These are phyloP conservation scores for Notodonta ziczac DNA, from an alignment of 2,888 invertebrate species.

Conservation along the genomic window DNA sequence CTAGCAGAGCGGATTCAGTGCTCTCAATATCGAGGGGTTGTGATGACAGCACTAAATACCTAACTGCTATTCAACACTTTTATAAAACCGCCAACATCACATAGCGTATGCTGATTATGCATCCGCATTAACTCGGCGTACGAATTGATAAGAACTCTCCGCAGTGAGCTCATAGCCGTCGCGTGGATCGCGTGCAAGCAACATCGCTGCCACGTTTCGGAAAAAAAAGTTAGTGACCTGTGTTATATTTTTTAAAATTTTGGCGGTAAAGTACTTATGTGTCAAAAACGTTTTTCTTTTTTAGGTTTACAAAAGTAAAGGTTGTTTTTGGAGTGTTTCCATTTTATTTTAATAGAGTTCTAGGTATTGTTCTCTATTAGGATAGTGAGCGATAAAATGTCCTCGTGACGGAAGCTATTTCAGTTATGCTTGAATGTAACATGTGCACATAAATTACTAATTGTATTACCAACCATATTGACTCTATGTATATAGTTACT, in stretches of 20 bases:
- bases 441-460: not conserved
- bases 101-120: conserved; percentile 33
- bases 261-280: not conserved
- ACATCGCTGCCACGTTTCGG: conserved; percentile 17
- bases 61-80: too few relatives aligned
- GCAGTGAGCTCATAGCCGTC: conserved; percentile 59
- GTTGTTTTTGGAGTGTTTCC: not conserved
- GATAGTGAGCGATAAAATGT: not conserved
- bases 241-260: not conserved
- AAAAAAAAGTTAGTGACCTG: conserved; percentile 35
- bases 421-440: not conserved
- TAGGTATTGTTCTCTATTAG: conserved; percentile 6
- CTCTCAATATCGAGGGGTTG: too few relatives aligned
- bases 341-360: not conserved
- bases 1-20: too few relatives aligned
- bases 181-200: conserved; percentile 41
- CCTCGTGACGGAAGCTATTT: not conserved
- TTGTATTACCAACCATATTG: not conserved
- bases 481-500: too few relatives aligned
- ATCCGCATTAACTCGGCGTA: conserved; percentile 32
- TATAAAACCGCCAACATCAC: conserved; percentile 2
- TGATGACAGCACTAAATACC: too few relatives aligned
- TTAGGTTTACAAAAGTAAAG: not conserved
- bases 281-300: not conserved
- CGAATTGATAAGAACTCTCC: conserved; percentile 55